Conservation (phyloP, 2,888 invertebrate genomes). For the Andrena bicolor region DNA sequence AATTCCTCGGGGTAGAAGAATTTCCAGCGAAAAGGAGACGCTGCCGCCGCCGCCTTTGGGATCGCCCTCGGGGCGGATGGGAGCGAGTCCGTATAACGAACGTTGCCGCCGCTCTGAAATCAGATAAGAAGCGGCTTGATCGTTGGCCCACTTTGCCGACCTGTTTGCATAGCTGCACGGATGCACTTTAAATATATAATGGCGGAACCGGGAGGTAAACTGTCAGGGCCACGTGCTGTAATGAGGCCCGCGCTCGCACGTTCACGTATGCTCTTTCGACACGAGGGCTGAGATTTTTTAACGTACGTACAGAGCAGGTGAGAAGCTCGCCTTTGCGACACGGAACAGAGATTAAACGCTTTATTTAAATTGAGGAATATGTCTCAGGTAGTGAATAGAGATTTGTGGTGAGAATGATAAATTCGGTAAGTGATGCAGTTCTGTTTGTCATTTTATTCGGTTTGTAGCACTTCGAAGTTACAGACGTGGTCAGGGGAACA, state of each 20-base stretch:
- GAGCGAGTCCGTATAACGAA: conserved; percentile 59
- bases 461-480: too few species aligned
- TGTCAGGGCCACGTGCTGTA: conserved; percentile 56
- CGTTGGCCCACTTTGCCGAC: conserved; percentile 66
- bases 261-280: conserved; percentile 1
- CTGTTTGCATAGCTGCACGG: conserved; percentile 58
- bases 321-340: background rate
- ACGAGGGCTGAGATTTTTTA: background rate
- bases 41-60: background rate
- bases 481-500: too few species aligned
- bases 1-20: conserved; percentile 17
- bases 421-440: too few species aligned
- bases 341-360: background rate
- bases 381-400: too few species aligned
- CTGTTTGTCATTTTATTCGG: too few species aligned
- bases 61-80: conserved; percentile 33
- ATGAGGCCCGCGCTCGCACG: conserved; percentile 32
- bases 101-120: conserved; percentile 61
- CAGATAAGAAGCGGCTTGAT: conserved; percentile 69
- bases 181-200: conserved; percentile 73
- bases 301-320: background rate
- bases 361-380: too few species aligned
- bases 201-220: conserved; percentile 57
- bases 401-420: too few species aligned
- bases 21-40: conserved; percentile 9